phyloP scores from a whole-genome alignment of 2,888 invertebrate genomes.

The Urechis unicinctus region DNA sequence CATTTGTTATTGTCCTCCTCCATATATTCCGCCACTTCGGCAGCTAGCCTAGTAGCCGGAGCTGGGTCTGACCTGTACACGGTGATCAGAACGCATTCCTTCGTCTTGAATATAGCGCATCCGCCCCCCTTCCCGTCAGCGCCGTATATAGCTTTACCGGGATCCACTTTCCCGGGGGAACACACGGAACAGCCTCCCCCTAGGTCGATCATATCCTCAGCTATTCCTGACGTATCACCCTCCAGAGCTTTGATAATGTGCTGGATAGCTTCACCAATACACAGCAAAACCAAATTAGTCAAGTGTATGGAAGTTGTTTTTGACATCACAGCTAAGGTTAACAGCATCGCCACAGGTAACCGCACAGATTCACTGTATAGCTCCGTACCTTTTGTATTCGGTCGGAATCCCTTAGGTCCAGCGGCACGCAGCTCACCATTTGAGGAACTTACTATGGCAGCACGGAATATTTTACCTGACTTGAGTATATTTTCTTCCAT shows the following conservation, averaged over 20 bases:
- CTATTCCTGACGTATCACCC: slow-evolving; percentile 9
- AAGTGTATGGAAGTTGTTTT: too few relatives aligned
- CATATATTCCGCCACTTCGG: slow-evolving; percentile 12
- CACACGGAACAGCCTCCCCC: slow-evolving; percentile 1
- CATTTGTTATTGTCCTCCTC: slow-evolving; percentile 8
- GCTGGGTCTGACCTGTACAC: slow-evolving; percentile 8
- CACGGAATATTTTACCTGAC: slow-evolving; percentile 3
- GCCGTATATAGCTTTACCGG: slow-evolving; percentile 11
- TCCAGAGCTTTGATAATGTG: slow-evolving; percentile 9
- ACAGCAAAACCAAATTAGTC: too few relatives aligned
- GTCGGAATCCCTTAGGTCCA: slow-evolving; percentile 3
- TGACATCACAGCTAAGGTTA: too few relatives aligned
- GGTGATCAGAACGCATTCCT: slow-evolving; percentile 8
- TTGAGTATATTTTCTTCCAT: slow-evolving; percentile 3
- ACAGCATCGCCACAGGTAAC: too few relatives aligned
- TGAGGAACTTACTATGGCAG: slow-evolving; percentile 7
- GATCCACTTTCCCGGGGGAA: slow-evolving; percentile 13
- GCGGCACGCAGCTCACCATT: slow-evolving; percentile 6
- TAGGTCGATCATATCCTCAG: slow-evolving; percentile 6
- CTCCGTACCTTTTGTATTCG: slow-evolving; percentile 9
- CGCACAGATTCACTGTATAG: too few relatives aligned
- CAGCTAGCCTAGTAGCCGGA: slow-evolving; percentile 4
- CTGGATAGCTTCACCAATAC: slow-evolving; percentile 3
- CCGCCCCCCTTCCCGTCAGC: slow-evolving; percentile 9
- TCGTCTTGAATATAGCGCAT: slow-evolving; percentile 8